Evolutionary conservation across 2,888 invertebrate genomes (phyloP).

Genomic region (Leptinotarsa haldemani): DNA sequence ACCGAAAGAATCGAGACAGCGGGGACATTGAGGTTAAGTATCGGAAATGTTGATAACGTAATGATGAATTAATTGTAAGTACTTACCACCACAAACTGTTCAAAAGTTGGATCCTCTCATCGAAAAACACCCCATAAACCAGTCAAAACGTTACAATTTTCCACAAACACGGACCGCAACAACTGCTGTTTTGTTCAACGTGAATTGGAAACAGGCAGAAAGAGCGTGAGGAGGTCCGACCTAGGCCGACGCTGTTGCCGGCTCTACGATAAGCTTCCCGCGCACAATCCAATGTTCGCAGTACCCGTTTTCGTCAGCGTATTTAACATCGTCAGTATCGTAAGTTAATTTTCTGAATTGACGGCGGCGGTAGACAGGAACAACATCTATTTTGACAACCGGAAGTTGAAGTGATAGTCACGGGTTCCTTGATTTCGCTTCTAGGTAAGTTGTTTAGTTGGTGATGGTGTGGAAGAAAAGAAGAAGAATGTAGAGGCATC

Average conservation of each 20-base stretch:
- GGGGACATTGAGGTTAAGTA: conserved; percentile 12
- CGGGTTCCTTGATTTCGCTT: neutral
- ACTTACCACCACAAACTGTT: conserved; percentile 7
- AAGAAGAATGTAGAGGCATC: too few relatives aligned
- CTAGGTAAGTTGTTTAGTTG: too few relatives aligned
- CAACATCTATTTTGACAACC: conserved; percentile 34
- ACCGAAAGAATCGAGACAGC: neutral
- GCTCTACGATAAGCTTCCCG: conserved; percentile 27
- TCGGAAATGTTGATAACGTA: too few relatives aligned
- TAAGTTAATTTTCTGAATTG: conserved; percentile 38
- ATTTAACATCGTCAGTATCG: conserved; percentile 45
- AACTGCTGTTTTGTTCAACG: conserved; percentile 37
- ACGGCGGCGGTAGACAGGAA: conserved; percentile 19
- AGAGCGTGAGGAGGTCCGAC: conserved; percentile 35
- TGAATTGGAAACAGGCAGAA: conserved; percentile 35
- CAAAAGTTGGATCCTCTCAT: neutral
- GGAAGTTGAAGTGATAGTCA: neutral
- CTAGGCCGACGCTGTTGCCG: conserved; percentile 39
- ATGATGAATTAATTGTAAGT: neutral
- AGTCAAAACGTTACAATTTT: conserved; percentile 20
- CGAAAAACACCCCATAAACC: conserved; percentile 20
- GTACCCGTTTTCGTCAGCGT: conserved; percentile 43
- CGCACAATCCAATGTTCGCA: conserved; percentile 44
- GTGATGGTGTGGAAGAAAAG: too few relatives aligned
- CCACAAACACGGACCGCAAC: conserved; percentile 35